Evolutionary conservation across 2,113 vertebrate genomes (phyloP).

Genomic region (Jacana jacana): DNA sequence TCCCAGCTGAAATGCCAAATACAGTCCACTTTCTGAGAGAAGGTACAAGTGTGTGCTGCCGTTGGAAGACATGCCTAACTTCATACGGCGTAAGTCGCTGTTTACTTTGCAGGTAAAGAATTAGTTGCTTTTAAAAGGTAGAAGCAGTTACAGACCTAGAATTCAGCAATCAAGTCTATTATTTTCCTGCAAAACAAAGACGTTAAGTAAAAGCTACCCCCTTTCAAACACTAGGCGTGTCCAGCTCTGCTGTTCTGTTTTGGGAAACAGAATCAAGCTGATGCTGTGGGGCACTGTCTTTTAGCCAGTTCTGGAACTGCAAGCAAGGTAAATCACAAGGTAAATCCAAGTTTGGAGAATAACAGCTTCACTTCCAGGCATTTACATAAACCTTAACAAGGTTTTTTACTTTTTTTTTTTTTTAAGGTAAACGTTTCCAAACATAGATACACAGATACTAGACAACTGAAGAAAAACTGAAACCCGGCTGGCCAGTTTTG

Average conservation of each 20-base stretch:
- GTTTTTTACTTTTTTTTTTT: neutral
- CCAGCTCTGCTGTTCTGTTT: neutral
- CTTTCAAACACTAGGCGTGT: neutral
- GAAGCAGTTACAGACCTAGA: neutral
- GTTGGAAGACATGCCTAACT: neutral
- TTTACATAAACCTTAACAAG: neutral
- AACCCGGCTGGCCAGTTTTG: neutral
- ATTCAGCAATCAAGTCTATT: neutral
- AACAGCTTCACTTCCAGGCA: neutral
- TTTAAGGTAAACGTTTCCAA: neutral
- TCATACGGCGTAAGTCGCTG: neutral
- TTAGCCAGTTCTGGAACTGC: neutral
- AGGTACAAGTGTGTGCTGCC: neutral
- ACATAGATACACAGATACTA: neutral
- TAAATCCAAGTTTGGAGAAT: neutral
- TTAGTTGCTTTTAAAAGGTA: neutral
- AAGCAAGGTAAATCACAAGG: neutral
- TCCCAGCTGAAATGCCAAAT: neutral
- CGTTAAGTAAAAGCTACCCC: neutral
- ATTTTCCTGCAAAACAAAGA: neutral
- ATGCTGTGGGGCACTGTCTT: neutral
- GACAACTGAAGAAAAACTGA: neutral
- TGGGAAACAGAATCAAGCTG: neutral
- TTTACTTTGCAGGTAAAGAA: neutral
- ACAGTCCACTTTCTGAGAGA: neutral